Conservation (phyloP, 1,140 invertebrate species). For the Lucilia sericata region DNA sequence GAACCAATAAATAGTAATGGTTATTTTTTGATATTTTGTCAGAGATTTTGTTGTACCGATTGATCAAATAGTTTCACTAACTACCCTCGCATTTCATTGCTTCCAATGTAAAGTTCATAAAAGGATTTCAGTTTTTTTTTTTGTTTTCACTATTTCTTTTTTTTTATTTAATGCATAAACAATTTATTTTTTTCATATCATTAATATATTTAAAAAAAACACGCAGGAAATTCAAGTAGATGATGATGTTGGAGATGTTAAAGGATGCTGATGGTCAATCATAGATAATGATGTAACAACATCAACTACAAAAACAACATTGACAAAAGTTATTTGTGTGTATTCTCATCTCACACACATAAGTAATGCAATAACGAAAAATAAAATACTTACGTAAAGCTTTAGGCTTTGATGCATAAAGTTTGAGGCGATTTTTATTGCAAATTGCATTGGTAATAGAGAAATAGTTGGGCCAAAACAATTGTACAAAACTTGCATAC, state of each 20-base stretch:
- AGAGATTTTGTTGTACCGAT: no score
- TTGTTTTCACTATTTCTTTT: not conserved
- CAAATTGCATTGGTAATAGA: constrained; percentile 36
- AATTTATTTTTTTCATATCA: not conserved
- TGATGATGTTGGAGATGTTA: not conserved
- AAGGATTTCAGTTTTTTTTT: not conserved
- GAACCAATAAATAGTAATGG: no score
- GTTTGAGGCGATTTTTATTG: constrained; percentile 11
- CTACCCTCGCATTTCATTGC: not conserved
- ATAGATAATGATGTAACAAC: constrained; percentile 46
- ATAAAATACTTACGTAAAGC: not conserved
- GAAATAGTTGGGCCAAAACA: constrained; percentile 28
- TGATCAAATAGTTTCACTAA: no score
- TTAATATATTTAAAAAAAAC: not conserved
- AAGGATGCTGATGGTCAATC: constrained; percentile 43
- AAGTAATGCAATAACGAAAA: no score
- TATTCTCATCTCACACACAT: not conserved
- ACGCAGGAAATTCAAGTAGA: constrained; percentile 35
- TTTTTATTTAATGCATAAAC: not conserved
- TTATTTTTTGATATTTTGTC: no score
- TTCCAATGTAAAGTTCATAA: not conserved
- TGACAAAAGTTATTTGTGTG: not conserved
- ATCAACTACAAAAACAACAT: constrained; percentile 15
- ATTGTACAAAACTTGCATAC: not conserved
- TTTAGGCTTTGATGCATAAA: constrained; percentile 27